Conservation (phyloP, 1,140 invertebrate species). For the Hyphantria cunea region DNA sequence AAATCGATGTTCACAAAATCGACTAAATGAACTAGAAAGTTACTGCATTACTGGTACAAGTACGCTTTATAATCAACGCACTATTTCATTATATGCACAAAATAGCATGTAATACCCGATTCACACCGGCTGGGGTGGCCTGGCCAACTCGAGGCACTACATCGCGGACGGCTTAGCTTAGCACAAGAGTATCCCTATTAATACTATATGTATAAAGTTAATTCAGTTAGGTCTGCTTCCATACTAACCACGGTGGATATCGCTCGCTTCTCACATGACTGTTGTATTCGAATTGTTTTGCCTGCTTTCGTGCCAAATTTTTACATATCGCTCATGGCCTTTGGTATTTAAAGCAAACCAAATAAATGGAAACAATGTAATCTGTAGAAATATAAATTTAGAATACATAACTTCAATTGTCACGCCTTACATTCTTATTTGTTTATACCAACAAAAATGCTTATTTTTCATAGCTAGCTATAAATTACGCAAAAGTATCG, state of each 20-base stretch:
- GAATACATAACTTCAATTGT: too few species aligned
- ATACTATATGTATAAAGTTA: conserved; percentile 48
- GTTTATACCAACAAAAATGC: background rate
- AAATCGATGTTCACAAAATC: background rate
- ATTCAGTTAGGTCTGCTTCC: conserved; percentile 71
- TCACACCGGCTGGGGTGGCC: conserved; percentile 73
- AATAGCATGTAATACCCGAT: conserved; percentile 65
- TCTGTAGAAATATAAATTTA: too few species aligned
- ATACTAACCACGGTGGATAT: conserved; percentile 57
- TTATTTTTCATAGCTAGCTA: too few species aligned
- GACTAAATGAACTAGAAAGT: background rate
- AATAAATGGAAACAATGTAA: background rate
- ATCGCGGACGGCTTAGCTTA: conserved; percentile 57
- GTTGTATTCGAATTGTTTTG: conserved; percentile 75
- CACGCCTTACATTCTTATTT: background rate
- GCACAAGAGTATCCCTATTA: conserved; percentile 53
- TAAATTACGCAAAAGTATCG: too few species aligned
- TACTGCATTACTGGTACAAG: conserved; percentile 5
- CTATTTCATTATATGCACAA: conserved; percentile 44
- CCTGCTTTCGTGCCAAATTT: conserved; percentile 67
- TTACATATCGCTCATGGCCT: conserved; percentile 18
- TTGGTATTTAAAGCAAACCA: conserved; percentile 22
- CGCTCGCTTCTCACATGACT: conserved; percentile 77
- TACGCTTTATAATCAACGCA: conserved; percentile 31
- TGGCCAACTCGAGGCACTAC: conserved; percentile 45